These are phyloP conservation scores for Dicyrtoma fusca DNA, from an alignment of 2,888 invertebrate genomes.

Conservation along the genomic window DNA sequence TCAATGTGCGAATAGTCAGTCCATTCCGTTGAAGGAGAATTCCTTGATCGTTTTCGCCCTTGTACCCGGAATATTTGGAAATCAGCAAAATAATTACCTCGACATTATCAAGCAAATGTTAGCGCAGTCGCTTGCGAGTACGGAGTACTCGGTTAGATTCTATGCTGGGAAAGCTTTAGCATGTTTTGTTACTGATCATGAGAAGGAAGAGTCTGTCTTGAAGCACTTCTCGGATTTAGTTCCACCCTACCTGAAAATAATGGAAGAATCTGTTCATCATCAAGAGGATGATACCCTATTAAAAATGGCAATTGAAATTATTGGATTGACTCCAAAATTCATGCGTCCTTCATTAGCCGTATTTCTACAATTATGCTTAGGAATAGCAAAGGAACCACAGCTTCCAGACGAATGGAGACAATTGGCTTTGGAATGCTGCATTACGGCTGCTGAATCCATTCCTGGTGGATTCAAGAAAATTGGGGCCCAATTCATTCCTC, in stretches of 20 bases:
- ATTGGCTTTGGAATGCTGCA: conserved; percentile 62
- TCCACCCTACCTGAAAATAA: conserved; percentile 61
- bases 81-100: conserved; percentile 87
- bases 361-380: conserved; percentile 83
- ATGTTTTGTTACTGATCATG: conserved; percentile 86
- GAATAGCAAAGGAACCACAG: conserved; percentile 43
- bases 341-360: conserved; percentile 81
- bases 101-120: conserved; percentile 95
- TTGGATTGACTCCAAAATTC: conserved; percentile 90
- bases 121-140: conserved; percentile 74
- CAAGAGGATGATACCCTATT: conserved; percentile 86
- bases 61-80: conserved; percentile 96
- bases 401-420: conserved; percentile 51
- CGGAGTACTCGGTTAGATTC: conserved; percentile 58
- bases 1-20: conserved; percentile 85
- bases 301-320: conserved; percentile 91
- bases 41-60: conserved; percentile 94
- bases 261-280: conserved; percentile 56
- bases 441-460: conserved; percentile 86
- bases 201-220: conserved; percentile 87
- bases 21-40: conserved; percentile 83
- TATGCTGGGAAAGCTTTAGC: conserved; percentile 64
- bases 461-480: conserved; percentile 96
- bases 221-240: conserved; percentile 86
- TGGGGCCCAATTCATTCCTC: conserved; percentile 78